Evolutionary conservation across 2,888 invertebrate species (phyloP).

Genomic region (Aspidiotus destructor): DNA sequence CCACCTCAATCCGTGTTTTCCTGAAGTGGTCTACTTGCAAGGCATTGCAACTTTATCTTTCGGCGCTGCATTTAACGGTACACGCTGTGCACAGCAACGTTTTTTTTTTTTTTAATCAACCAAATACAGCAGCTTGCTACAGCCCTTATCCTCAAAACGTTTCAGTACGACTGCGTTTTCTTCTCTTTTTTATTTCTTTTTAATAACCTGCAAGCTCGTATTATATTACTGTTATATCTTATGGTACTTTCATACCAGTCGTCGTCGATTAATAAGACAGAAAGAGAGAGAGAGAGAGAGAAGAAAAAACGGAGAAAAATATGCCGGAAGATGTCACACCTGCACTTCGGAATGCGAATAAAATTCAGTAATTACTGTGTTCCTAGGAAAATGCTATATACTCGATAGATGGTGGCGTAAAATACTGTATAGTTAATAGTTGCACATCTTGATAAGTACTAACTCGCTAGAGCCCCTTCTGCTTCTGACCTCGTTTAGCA

Average conservation of each 20-base stretch:
- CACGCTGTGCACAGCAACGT: too few relatives aligned
- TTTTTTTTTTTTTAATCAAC: too few relatives aligned
- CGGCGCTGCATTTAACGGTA: too few relatives aligned
- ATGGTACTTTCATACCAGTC: neutral
- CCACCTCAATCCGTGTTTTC: too few relatives aligned
- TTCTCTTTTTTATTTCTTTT: too few relatives aligned
- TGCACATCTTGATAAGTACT: slow-evolving; percentile 26
- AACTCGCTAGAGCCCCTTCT: slow-evolving; percentile 15
- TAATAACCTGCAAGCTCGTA: too few relatives aligned
- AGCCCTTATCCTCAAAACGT: too few relatives aligned
- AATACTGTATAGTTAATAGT: neutral
- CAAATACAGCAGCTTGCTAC: too few relatives aligned
- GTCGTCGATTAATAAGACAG: neutral
- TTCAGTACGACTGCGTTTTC: too few relatives aligned
- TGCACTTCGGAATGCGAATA: slow-evolving; percentile 23
- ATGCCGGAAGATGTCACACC: slow-evolving; percentile 28
- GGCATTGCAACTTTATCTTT: too few relatives aligned
- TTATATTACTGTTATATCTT: too few relatives aligned
- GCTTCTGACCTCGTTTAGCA: slow-evolving; percentile 26
- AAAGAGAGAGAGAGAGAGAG: slow-evolving; percentile 3
- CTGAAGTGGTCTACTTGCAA: too few relatives aligned
- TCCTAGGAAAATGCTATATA: slow-evolving; percentile 19
- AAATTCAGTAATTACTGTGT: slow-evolving; percentile 22
- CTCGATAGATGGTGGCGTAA: slow-evolving; percentile 16
- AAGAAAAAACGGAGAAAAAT: slow-evolving; percentile 7